Evolutionary conservation across 1,140 invertebrate species (phyloP).

Genomic region (Drosophila sucinea): DNA sequence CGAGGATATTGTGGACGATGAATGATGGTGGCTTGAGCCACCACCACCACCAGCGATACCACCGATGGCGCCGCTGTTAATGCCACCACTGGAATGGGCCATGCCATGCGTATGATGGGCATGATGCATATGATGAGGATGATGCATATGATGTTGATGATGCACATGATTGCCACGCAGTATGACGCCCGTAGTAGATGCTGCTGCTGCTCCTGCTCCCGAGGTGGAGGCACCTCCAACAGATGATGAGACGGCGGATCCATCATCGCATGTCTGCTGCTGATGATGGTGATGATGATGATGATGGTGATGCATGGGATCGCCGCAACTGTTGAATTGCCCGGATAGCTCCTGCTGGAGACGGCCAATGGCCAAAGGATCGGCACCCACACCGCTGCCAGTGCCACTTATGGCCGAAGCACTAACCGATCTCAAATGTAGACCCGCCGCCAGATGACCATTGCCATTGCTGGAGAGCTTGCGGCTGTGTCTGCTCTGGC

Average conservation of each 20-base stretch:
- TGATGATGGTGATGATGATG: slow-evolving; percentile 81
- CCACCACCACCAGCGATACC: no score
- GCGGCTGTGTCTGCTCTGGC: slow-evolving; percentile 61
- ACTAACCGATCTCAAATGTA: slow-evolving; percentile 70
- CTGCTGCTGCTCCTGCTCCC: slow-evolving; percentile 17
- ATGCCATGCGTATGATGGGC: slow-evolving; percentile 56
- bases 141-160: slow-evolving; percentile 67
- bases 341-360: slow-evolving; percentile 65
- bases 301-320: slow-evolving; percentile 78
- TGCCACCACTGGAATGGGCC: slow-evolving; percentile 7
- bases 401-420: slow-evolving; percentile 70
- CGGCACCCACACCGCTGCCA: slow-evolving; percentile 61
- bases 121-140: slow-evolving; percentile 72
- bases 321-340: slow-evolving; percentile 65
- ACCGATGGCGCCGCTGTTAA: background rate
- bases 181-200: slow-evolving; percentile 24
- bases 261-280: slow-evolving; percentile 40
- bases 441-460: slow-evolving; percentile 27
- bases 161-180: slow-evolving; percentile 53
- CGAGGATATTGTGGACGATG: slow-evolving; percentile 23
- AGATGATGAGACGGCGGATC: background rate
- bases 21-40: background rate
- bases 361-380: slow-evolving; percentile 55
- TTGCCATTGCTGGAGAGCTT: slow-evolving; percentile 51
- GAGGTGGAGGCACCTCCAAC: slow-evolving; percentile 12